These are phyloP conservation scores for Coreius guichenoti DNA, from an alignment of 2,797 vertebrate genomes.

Conservation along the genomic window DNA sequence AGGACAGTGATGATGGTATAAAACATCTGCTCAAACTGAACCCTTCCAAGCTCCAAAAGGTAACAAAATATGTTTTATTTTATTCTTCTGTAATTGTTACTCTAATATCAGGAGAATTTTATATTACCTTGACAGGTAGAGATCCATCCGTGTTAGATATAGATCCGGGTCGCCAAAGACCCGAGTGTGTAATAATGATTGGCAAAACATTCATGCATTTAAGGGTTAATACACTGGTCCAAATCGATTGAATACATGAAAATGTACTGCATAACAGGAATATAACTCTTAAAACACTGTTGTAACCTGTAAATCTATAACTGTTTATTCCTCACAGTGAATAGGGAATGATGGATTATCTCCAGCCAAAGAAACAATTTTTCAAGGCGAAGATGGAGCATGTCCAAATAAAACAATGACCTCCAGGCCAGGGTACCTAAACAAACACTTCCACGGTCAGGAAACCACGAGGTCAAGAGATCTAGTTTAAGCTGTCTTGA, in stretches of 20 bases:
- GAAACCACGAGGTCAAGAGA: conserved; percentile 45
- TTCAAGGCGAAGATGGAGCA: conserved; percentile 20
- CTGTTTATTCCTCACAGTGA: conserved; percentile 35
- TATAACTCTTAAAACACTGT: not conserved
- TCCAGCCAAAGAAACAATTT: not conserved
- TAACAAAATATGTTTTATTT: too few species aligned
- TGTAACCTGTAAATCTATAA: conserved; percentile 23
- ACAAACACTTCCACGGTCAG: conserved; percentile 16
- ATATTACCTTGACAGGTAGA: too few species aligned
- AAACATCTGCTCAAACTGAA: too few species aligned
- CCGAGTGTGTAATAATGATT: too few species aligned
- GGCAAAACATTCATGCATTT: too few species aligned
- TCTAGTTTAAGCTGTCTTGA: conserved; percentile 45
- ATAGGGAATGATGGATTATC: conserved; percentile 39
- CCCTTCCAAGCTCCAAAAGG: too few species aligned
- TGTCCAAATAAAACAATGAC: conserved; percentile 43
- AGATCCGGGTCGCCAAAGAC: too few species aligned
- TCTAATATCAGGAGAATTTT: too few species aligned
- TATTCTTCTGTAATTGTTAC: too few species aligned
- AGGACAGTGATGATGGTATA: too few species aligned
- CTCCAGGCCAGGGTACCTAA: conserved; percentile 21
- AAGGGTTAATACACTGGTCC: not conserved
- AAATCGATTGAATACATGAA: not conserved
- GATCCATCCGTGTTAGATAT: too few species aligned
- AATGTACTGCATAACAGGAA: not conserved